A percentile compares a stretch with the other conserved stretches of the same genome.
Evolutionary conservation across 2,113 vertebrate species (phyloP).

Genomic region (Ibidorhyncha struthersii): DNA sequence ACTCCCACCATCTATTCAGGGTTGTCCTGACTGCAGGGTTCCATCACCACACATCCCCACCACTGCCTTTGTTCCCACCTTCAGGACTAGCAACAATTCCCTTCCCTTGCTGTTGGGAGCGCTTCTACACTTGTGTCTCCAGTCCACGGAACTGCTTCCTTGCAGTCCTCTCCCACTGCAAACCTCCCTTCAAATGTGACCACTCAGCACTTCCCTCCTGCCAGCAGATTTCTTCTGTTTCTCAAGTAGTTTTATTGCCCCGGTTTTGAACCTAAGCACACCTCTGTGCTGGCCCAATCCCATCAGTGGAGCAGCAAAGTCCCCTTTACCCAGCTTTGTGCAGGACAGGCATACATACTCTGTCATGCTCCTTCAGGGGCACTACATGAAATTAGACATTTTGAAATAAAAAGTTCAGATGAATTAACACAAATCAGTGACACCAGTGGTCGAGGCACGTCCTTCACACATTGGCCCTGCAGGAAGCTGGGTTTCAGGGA

Average conservation of each 20-base stretch:
- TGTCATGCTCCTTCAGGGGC: not conserved
- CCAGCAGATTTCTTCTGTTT: not conserved
- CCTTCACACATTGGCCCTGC: not conserved
- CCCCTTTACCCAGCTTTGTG: not conserved
- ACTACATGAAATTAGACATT: not conserved
- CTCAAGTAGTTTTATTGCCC: not conserved
- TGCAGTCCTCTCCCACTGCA: not conserved
- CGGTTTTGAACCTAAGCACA: not conserved
- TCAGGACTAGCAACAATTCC: not conserved
- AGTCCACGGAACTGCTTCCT: not conserved
- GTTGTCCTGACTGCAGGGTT: not conserved
- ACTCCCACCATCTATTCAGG: not conserved
- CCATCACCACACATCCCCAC: not conserved
- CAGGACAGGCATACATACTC: not conserved
- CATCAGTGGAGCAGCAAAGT: not conserved
- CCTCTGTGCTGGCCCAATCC: not conserved
- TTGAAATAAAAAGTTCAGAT: not conserved
- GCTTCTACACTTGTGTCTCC: not conserved
- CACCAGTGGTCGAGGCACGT: accelerated
- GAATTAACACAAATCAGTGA: not conserved
- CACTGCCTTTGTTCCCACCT: not conserved
- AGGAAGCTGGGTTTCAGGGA: not conserved
- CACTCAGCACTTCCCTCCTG: not conserved
- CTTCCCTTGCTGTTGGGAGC: not conserved
- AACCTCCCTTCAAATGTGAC: not conserved